Conservation (phyloP, 64 coral and sea anemone species). For the Stichodactyla helianthus region DNA sequence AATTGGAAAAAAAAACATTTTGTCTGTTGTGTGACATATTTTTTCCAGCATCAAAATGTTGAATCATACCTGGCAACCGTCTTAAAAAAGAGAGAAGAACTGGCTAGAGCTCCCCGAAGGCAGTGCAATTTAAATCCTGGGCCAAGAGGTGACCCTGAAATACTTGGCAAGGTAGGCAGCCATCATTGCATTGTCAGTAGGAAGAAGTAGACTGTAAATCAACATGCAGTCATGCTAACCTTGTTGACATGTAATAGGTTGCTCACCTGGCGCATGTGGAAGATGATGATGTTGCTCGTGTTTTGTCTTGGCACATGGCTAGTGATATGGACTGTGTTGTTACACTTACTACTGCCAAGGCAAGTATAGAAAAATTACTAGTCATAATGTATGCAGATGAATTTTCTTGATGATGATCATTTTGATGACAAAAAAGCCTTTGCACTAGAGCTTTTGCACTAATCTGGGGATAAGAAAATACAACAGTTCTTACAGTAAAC, state of each 20-base stretch:
- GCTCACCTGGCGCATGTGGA: conserved; percentile 87
- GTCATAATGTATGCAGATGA: too few relatives aligned
- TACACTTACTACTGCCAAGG: conserved; percentile 92
- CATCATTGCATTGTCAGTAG: neutral
- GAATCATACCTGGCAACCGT: conserved; percentile 50
- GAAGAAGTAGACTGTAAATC: neutral
- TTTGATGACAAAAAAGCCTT: too few relatives aligned
- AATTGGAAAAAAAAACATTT: too few relatives aligned
- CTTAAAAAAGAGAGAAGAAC: conserved; percentile 54
- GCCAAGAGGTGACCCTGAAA: conserved; percentile 77
- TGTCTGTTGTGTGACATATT: too few relatives aligned
- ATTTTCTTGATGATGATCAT: too few relatives aligned
- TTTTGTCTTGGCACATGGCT: conserved; percentile 98
- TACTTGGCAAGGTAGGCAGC: conserved; percentile 82
- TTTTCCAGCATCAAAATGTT: conserved; percentile 47
- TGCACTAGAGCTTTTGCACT: too few relatives aligned
- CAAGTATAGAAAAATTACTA: neutral
- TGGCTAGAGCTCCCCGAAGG: conserved; percentile 65
- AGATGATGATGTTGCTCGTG: conserved; percentile 90
- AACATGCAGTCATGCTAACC: neutral
- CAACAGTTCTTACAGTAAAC: too few relatives aligned
- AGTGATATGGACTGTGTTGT: conserved; percentile 99
- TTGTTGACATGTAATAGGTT: conserved; percentile 40
- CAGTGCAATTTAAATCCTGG: conserved; percentile 88
- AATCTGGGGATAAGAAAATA: too few relatives aligned